A percentile compares a stretch with the other conserved stretches of the same genome.
Conservation (phyloP, 2,888 invertebrate genomes). For the Thumatha senex region DNA sequence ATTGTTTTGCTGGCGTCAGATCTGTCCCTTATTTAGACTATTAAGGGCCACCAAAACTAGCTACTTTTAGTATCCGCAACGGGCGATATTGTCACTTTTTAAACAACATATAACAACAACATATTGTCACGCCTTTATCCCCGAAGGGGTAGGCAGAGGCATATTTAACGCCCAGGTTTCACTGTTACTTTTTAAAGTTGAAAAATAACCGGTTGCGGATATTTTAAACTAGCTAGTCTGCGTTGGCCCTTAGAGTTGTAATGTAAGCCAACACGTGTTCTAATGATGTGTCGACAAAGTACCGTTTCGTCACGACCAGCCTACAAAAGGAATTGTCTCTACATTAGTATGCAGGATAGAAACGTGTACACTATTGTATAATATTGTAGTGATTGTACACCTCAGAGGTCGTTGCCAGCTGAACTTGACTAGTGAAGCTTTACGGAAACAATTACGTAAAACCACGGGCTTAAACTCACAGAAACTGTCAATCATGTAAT, state of each 20-base stretch:
- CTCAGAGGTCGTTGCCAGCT: constrained; percentile 37
- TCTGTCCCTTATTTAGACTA: no score
- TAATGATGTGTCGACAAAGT: neutral
- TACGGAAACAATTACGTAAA: constrained; percentile 26
- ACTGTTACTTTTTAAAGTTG: no score
- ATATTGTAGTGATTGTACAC: constrained; percentile 14
- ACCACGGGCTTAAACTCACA: neutral
- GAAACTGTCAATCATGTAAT: neutral
- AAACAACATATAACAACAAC: no score
- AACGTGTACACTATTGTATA: constrained; percentile 10
- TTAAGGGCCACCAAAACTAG: no score
- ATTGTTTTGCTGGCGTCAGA: no score
- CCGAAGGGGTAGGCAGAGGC: no score
- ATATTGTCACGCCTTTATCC: no score
- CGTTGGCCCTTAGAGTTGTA: constrained; percentile 1
- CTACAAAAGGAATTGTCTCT: constrained; percentile 7
- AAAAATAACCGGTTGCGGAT: no score
- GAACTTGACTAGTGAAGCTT: constrained; percentile 36
- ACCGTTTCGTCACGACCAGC: constrained; percentile 2
- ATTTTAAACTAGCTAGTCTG: no score
- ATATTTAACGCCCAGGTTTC: no score
- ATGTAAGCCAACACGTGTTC: constrained; percentile 4
- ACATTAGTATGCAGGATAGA: constrained; percentile 35
- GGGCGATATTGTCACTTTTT: no score
- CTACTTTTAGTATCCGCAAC: no score